Evolutionary conservation across 2,113 vertebrate species (phyloP).

Genomic region (Phylloscopus trochiloides): DNA sequence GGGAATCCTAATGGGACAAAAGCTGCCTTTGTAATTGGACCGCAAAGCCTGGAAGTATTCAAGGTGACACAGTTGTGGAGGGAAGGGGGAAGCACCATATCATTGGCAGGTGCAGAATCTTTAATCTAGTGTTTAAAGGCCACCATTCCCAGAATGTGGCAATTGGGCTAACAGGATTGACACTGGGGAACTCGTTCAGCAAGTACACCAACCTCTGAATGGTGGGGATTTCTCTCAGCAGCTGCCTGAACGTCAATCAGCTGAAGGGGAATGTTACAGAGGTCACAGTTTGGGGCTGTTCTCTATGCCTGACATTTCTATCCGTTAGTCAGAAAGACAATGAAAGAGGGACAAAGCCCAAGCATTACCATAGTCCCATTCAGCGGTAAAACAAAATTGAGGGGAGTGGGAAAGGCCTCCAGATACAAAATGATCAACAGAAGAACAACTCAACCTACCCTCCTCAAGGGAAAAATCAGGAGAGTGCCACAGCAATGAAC

Average conservation of each 20-base stretch:
- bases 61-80: constrained; percentile 4
- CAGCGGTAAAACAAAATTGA: constrained; percentile 10
- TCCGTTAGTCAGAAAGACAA: constrained; percentile 57
- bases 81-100: background rate
- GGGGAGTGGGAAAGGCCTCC: constrained; percentile 40
- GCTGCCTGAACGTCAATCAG: constrained; percentile 57
- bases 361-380: constrained; percentile 55
- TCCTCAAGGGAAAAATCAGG: background rate
- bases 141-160: constrained; percentile 22
- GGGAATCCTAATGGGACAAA: background rate
- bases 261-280: constrained; percentile 39
- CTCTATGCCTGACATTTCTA: constrained; percentile 59
- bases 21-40: background rate
- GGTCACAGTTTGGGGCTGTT: constrained; percentile 45
- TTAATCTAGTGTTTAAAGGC: constrained; percentile 26
- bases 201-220: constrained; percentile 55
- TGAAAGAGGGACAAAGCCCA: constrained; percentile 41
- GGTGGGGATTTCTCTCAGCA: constrained; percentile 42
- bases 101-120: constrained; percentile 36
- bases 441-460: constrained; percentile 32
- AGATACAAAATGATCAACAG: constrained; percentile 50
- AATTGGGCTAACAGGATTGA: constrained; percentile 60
- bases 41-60: background rate
- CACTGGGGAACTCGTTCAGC: background rate
- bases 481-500: background rate